These are phyloP conservation scores for Aphaenogaster floridana DNA, from an alignment of 1,140 invertebrate genomes.

Conservation along the genomic window DNA sequence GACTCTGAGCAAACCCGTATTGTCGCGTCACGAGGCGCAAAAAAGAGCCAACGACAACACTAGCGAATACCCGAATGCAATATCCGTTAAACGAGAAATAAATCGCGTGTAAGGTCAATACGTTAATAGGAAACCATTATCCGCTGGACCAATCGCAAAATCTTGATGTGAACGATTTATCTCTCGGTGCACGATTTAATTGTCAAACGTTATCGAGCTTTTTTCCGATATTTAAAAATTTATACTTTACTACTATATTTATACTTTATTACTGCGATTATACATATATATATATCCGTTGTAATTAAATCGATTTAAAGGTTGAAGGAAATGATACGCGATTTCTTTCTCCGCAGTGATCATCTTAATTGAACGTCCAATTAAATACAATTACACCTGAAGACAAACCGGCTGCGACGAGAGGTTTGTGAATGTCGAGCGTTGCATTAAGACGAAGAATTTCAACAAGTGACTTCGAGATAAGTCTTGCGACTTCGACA, in stretches of 20 bases:
- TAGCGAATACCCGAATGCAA: conserved; percentile 29
- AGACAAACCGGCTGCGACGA: neutral
- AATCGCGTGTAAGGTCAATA: conserved; percentile 22
- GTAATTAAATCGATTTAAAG: neutral
- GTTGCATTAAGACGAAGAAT: conserved; percentile 9
- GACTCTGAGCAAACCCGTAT: conserved; percentile 42
- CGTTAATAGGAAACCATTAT: neutral
- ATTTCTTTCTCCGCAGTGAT: neutral
- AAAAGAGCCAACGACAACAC: conserved; percentile 32
- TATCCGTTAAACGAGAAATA: neutral
- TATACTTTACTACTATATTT: no score
- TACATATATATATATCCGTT: neutral
- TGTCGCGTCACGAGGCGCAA: conserved; percentile 11
- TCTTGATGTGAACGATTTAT: neutral
- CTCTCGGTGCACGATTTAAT: neutral
- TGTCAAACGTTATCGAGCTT: neutral
- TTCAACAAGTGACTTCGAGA: conserved; percentile 20
- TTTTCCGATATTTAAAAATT: neutral
- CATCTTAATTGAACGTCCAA: neutral
- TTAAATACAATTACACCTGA: conserved; percentile 31
- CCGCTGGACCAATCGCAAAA: neutral
- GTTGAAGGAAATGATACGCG: neutral
- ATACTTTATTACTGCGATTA: neutral
- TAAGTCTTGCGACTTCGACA: conserved; percentile 5
- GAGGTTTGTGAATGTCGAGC: neutral